Conservation (phyloP, 2,888 invertebrate species). For the Erebia epiphron region DNA sequence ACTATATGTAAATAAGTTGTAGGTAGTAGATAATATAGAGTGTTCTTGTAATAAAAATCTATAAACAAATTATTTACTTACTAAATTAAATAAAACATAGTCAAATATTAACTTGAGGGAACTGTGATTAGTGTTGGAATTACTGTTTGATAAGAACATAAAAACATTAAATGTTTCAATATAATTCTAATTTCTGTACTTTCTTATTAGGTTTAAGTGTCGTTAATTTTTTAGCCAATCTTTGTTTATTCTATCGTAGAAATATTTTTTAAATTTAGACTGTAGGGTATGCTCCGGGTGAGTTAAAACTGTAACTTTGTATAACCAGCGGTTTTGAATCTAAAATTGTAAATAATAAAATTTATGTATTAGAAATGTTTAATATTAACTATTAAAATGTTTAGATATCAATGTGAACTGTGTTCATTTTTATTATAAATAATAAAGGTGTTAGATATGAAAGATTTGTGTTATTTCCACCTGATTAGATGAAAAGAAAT, state of each 20-base stretch:
- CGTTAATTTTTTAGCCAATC: no score
- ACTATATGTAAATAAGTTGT: not conserved
- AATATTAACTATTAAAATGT: no score
- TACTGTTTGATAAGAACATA: not conserved
- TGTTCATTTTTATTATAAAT: constrained; percentile 76
- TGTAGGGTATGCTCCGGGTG: constrained; percentile 58
- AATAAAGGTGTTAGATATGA: constrained; percentile 67
- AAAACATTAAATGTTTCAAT: not conserved
- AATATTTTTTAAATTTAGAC: no score
- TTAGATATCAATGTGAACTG: constrained; percentile 68
- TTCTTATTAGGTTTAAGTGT: not conserved
- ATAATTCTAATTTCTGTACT: not conserved
- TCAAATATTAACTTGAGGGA: constrained; percentile 10
- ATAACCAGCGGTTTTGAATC: constrained; percentile 29
- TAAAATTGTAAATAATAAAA: constrained; percentile 37
- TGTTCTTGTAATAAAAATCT: not conserved
- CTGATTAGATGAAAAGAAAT: not conserved
- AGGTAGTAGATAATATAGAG: not conserved
- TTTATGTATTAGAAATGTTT: constrained; percentile 44
- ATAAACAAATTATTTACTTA: not conserved
- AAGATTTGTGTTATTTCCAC: constrained; percentile 6
- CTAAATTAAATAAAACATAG: not conserved
- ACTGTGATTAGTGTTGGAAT: constrained; percentile 13
- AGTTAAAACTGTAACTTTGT: constrained; percentile 56
- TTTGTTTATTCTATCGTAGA: no score